Evolutionary conservation across 2,888 invertebrate species (phyloP), one percentile per base, ranked within the genome.

Genomic region (Dorcus hopei): DNA sequence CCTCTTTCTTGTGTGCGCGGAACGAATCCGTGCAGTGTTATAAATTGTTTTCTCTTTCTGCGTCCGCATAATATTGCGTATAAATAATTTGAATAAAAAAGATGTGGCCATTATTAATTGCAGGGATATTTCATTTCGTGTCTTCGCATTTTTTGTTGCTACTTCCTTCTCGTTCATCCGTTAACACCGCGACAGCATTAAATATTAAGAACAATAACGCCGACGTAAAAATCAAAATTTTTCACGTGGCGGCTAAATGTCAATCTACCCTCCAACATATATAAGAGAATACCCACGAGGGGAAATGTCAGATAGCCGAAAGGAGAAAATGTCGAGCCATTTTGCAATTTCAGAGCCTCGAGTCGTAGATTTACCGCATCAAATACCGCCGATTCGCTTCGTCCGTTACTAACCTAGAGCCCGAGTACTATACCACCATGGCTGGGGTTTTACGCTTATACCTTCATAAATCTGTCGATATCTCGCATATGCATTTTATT

Each of bases 321-420:
- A 71, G 72, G 70, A 67, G 70, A 68, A 73, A 74, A 74, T 74
- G 73, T 73, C 74, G 72, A 72, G 72, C 71, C 70, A 71, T 72
- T 73, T 72, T 70, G 69, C 71, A 71, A 72, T 72, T 74, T 71
- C 66, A 64, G 67, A 62, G 63, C 65, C 55, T 41, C 54, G 43
- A 39, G 41, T 62, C 52, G 59, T 67, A 70, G 69, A 72, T 72
- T 72, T 72, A 71, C 71, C 71, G 71, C 70, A 68, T 67, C 70
- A 70, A 70, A 65, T 68, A 67, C 61, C 66, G 64, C 45, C 45
- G 45, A 19, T 45, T 9, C 45, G 45, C 45, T 45, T 19, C 45
- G 45, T 45, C 45, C 45, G 45, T 45, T 45, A 19, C 23, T 23
- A 11, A 45, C 45, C 16, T 45, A 45, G 19, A 19, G 45, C 42